phyloP scores from a whole-genome alignment of 2,797 vertebrate genomes.

The Taenioides sp. region DNA sequence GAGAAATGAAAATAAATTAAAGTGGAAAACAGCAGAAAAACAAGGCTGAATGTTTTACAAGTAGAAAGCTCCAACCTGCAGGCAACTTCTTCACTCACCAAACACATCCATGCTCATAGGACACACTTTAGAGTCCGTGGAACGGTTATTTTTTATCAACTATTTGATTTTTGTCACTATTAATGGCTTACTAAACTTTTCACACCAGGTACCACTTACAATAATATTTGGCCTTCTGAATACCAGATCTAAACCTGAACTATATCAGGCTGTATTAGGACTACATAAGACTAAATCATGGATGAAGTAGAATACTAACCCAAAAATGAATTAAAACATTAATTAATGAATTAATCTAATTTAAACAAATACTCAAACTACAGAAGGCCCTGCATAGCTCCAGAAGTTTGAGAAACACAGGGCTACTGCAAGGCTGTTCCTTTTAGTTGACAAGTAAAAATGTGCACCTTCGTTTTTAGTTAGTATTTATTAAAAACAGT shows the following conservation, averaged over 20 bases:
- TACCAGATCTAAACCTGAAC: neutral
- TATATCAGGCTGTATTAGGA: neutral
- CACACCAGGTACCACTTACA: too few species aligned
- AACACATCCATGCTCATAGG: neutral
- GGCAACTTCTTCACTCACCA: neutral
- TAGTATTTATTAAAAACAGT: neutral
- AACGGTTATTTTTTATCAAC: neutral
- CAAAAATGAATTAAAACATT: too few species aligned
- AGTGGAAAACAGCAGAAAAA: too few species aligned
- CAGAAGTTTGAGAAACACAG: too few species aligned
- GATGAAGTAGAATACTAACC: too few species aligned
- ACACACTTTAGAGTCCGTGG: neutral
- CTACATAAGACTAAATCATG: neutral
- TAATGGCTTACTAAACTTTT: neutral
- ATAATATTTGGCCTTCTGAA: too few species aligned
- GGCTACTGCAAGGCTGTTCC: too few species aligned
- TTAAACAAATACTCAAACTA: too few species aligned
- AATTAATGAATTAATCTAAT: too few species aligned
- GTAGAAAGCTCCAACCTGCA: neutral
- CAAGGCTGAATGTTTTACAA: neutral
- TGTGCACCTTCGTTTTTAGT: neutral
- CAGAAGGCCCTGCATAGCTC: too few species aligned
- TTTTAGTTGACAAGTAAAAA: too few species aligned
- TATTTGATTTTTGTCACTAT: neutral
- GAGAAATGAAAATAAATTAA: too few species aligned